Conservation (phyloP, 2,797 vertebrate species). For the Cirrhinus mrigala region DNA sequence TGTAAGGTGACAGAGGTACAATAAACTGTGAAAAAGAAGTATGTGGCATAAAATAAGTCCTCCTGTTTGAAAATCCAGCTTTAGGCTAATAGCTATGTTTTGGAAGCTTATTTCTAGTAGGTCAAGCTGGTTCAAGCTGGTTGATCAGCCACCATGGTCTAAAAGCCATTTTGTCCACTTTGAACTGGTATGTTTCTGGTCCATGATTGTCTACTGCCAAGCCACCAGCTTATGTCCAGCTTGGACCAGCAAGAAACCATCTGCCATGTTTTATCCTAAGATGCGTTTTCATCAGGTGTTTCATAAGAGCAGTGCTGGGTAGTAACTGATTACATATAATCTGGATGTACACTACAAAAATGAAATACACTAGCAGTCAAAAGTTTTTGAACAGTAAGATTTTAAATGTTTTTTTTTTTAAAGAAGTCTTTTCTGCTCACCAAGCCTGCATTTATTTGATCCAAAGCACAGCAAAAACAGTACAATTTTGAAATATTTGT, state of each 20-base stretch:
- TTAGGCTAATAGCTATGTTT: neutral
- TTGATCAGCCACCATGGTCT: neutral
- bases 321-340: neutral
- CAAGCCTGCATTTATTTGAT: no score
- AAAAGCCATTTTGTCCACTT: neutral
- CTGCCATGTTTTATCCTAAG: neutral
- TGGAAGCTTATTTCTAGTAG: neutral
- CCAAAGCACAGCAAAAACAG: no score
- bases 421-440: no score
- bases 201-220: neutral
- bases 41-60: neutral
- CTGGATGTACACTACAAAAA: neutral
- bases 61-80: neutral
- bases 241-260: neutral
- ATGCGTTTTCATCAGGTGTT: neutral
- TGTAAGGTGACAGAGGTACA: slow-evolving; percentile 9
- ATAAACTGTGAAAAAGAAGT: slow-evolving; percentile 29
- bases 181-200: neutral
- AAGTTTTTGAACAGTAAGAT: no score
- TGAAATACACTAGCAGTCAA: neutral
- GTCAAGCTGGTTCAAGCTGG: neutral
- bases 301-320: neutral
- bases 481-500: no score
- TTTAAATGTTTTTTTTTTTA: no score
- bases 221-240: neutral